These are phyloP conservation scores for Drosophila yooni DNA, from an alignment of 2,888 invertebrate species.

Conservation along the genomic window DNA sequence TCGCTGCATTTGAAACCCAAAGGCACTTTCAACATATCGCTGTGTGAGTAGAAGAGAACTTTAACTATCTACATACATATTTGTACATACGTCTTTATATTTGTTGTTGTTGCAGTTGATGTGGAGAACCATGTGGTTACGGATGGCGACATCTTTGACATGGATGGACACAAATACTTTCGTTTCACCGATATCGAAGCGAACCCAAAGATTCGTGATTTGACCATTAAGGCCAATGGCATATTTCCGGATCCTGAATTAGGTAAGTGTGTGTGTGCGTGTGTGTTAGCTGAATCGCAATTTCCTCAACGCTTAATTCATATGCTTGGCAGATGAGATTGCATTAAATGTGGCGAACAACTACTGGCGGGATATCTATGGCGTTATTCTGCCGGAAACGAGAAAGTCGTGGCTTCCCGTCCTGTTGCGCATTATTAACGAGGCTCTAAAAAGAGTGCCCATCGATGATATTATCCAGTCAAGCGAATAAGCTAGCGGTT, in stretches of 20 bases:
- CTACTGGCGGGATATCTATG: slow-evolving; percentile 87
- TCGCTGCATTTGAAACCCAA: slow-evolving; percentile 87
- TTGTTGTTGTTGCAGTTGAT: slow-evolving; percentile 39
- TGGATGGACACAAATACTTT: slow-evolving; percentile 86
- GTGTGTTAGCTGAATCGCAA: slow-evolving; percentile 67
- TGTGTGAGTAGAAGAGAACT: slow-evolving; percentile 86
- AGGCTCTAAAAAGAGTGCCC: slow-evolving; percentile 79
- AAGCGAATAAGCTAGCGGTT: slow-evolving; percentile 14
- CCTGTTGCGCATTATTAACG: slow-evolving; percentile 75
- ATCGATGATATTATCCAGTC: slow-evolving; percentile 75
- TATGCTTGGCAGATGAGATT: slow-evolving; percentile 74
- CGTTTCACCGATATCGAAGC: slow-evolving; percentile 87
- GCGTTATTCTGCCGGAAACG: slow-evolving; percentile 85
- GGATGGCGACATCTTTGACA: slow-evolving; percentile 86
- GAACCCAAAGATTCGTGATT: slow-evolving; percentile 87
- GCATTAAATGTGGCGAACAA: slow-evolving; percentile 86
- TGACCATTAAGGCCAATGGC: slow-evolving; percentile 87
- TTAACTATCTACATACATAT: neutral
- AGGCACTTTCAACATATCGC: slow-evolving; percentile 87
- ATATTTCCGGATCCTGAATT: slow-evolving; percentile 88
- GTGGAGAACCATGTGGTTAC: slow-evolving; percentile 53
- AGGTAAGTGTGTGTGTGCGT: slow-evolving; percentile 86
- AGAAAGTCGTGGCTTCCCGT: slow-evolving; percentile 83
- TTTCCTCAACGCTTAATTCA: neutral
- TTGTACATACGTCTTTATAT: neutral